Base-by-base conservation (phyloP, 2,888 invertebrate genomes). In the Branchellion lobata region DNA sequence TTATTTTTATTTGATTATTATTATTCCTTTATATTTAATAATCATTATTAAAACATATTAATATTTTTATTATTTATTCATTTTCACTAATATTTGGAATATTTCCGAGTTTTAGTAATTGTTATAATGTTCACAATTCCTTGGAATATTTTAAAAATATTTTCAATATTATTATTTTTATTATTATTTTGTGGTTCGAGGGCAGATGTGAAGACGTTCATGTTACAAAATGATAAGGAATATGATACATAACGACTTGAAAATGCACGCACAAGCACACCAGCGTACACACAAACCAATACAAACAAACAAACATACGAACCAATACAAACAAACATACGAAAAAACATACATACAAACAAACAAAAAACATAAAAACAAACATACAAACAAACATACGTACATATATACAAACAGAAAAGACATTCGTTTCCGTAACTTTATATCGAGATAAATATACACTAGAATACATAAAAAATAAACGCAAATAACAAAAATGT, bases 361-460 rank as follows among this genome's bases (percentile, higher is more conserved):
- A 76, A 31, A 69, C 68, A 34, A 14, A 78, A 75, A 18, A 75
- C 53, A 75, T 27, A 75, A 21, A 75, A n/a, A 18, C 61, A 76
- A 21, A 76, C 76, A 76, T 27, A 76, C 29, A 76, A 21, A 76
- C 61, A 76, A 21, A 76, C 57, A 65, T 61, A 76, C 61, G 68
- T 29, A 61, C 61, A 65, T 29, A 78, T 34, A 76, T n/a, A 76
- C 61, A 76, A 21, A 76, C 61, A 61, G 8, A 76, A 34, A 78
- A 57, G 3, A 57, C 47, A 47, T 14, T 14, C 47, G 18, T 14
- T 14, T 18, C 8, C 47, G 18, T 57, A 57, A 57, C 5, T n/a
- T 14, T n/a, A 57, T 24, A 57, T 24, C 5, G 11, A 57, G n/a
- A 57, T 5, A 8, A 57, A n/a, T 24, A 57, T 14, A 57, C 8